Percentiles rank a stretch among this genome's conserved stretches.
Conservation (phyloP, 2,113 vertebrate genomes). For the Xenopus tropicalis region UCB_Xtro_10.0 CM004446.2:98693001-98693500, state of each 20-base stretch:
- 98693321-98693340: too few relatives aligned
- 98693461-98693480: too few relatives aligned
- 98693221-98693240: constrained; percentile 43
- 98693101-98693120: neutral
- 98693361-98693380: too few relatives aligned
- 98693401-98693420: too few relatives aligned
- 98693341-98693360: too few relatives aligned
- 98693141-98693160: constrained; percentile 19
- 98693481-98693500: too few relatives aligned
- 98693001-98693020: constrained; percentile 18
- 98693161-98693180: constrained; percentile 34
- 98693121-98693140: constrained; percentile 5
- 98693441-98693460: too few relatives aligned
- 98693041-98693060: constrained; percentile 24
- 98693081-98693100: constrained; percentile 18
- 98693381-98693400: too few relatives aligned
- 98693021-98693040: constrained; percentile 8
- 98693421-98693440: too few relatives aligned
- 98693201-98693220: constrained; percentile 36
- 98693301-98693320: too few relatives aligned
- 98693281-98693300: constrained; percentile 6
- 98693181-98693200: constrained; percentile 42
- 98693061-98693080: constrained; percentile 14
- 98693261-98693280: constrained; percentile 11
- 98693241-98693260: constrained; percentile 34